Evolutionary conservation across 64 coral and sea anemone genomes (phyloP).

Genomic region (Montipora sp.): DNA sequence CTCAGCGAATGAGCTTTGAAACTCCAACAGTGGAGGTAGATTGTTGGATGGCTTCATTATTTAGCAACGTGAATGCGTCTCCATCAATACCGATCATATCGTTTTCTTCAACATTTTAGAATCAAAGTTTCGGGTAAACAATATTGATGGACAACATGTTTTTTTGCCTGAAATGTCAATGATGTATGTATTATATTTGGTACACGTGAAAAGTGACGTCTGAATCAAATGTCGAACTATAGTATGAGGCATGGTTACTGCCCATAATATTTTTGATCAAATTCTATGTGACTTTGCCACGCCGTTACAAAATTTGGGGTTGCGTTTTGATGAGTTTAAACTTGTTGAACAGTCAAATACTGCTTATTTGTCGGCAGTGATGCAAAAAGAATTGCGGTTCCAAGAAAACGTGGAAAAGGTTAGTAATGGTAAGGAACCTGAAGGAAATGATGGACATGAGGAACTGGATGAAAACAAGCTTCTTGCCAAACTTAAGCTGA

Average conservation of each 20-base stretch:
- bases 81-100: no score
- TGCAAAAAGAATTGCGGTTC: background rate
- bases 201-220: no score
- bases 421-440: background rate
- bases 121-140: no score
- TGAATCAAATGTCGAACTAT: no score
- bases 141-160: no score
- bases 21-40: no score
- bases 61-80: no score
- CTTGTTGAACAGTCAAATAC: slow-evolving; percentile 47
- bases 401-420: background rate
- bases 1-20: no score
- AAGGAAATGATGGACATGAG: background rate
- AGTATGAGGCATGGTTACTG: slow-evolving; percentile 9
- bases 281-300: slow-evolving; percentile 45
- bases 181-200: no score
- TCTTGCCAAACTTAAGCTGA: slow-evolving; percentile 17
- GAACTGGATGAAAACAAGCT: background rate
- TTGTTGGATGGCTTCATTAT: no score
- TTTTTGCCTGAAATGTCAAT: no score
- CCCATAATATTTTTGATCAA: slow-evolving; percentile 40
- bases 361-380: slow-evolving; percentile 37
- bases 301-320: slow-evolving; percentile 35
- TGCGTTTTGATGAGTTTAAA: slow-evolving; percentile 30
- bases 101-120: no score